Evolutionary conservation across 2,113 vertebrate species (phyloP).

Genomic region (Rhegmatorhina hoffmannsi): DNA sequence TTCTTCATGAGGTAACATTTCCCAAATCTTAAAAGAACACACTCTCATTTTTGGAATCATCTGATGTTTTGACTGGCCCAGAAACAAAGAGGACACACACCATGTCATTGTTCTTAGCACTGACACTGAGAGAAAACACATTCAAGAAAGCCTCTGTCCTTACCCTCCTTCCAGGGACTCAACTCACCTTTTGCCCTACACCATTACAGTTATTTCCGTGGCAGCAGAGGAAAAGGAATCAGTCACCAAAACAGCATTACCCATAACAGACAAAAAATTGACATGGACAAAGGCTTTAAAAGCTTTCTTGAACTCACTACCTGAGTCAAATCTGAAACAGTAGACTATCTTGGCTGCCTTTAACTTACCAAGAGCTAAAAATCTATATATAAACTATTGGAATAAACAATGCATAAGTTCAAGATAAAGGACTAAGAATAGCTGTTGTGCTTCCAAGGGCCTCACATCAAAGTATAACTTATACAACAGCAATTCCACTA

Average conservation of each 20-base stretch:
- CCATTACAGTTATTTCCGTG: background rate
- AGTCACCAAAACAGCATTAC: background rate
- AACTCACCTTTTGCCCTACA: background rate
- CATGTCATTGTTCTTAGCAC: background rate
- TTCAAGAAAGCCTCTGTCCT: background rate
- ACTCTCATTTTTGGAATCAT: background rate
- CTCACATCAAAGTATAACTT: background rate
- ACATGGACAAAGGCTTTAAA: background rate
- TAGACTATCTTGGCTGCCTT: background rate
- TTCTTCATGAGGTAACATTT: background rate
- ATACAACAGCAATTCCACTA: background rate
- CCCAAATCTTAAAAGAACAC: background rate
- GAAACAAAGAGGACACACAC: background rate
- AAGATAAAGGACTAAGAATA: background rate
- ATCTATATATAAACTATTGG: background rate
- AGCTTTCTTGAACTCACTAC: background rate
- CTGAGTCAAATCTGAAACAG: background rate
- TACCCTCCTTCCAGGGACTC: background rate
- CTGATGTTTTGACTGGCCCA: background rate
- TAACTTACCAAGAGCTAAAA: background rate
- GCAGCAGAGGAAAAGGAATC: background rate
- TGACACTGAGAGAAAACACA: background rate
- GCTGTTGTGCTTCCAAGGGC: background rate
- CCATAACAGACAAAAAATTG: background rate
- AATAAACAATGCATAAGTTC: background rate